Evolutionary conservation across 1,140 invertebrate genomes (phyloP), one percentile per base, ranked within the genome.

Genomic region (Drosophila bocki): DNA sequence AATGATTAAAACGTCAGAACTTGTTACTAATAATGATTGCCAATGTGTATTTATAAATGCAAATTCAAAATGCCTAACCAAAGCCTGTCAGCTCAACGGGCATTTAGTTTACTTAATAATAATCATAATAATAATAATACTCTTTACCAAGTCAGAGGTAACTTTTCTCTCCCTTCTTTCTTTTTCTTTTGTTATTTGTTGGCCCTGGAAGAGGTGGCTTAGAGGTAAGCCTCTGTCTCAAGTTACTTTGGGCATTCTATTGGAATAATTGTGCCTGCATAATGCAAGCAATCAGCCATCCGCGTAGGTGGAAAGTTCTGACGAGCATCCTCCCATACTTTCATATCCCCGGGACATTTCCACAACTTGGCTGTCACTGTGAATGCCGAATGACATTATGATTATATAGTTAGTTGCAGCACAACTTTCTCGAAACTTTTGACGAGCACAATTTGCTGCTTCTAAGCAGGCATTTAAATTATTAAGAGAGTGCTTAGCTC

Each of bases 31-130:
- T 87, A 88, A 87, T 80, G 78, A 88, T 80, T 65, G 80, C 77
- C 72, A 88, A 84, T 84, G 80, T 75, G 68, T 78, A 88, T 87
- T 88, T 88, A 87, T 50, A 87, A 87, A 88, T 88, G 84, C 84
- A 88, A 88, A 88, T 90, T 86, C 68, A 35, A 82, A 75, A 82
- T 61, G 65, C 60, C 65, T 26, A 33, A 37, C 26, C 60, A 75
- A 75, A 81, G 82, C 82, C 44, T 63, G 58, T 53, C 67, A 53
- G 63, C 70, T 81, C 56, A 59, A 45, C 58, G 62, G 65, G 50
- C 79, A 76, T 82, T 86, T 79, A 76, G 82, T 82, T 87, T 88
- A 68, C 84, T 72, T 57, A 84, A 87, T 86, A 79, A 75, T 83
- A 29, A 29, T 29, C 26, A 47, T 47, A 70, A 85, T 74, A 50